These are phyloP conservation scores for Eubucco bourcierii DNA, from an alignment of 2,113 vertebrate species.

Conservation along the genomic window DNA sequence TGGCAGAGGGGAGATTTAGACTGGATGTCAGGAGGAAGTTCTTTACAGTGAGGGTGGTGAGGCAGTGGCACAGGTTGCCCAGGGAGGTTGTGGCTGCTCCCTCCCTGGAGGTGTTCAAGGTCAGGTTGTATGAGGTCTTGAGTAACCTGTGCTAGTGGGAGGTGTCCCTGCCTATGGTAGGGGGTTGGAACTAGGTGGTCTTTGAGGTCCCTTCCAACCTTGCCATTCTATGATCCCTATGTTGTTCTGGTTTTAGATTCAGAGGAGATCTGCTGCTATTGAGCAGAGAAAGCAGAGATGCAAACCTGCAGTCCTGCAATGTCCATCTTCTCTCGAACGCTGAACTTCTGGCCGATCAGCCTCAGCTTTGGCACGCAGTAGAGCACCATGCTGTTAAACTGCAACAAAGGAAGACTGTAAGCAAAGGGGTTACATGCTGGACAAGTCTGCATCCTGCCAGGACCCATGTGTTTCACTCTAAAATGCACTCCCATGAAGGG, in stretches of 20 bases:
- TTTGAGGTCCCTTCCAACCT: no score
- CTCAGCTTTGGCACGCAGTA: constrained; percentile 96
- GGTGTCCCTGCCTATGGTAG: no score
- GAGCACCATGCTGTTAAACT: constrained; percentile 98
- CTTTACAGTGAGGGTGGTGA: no score
- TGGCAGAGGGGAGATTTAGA: no score
- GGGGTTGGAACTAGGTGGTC: no score
- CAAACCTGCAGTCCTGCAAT: constrained; percentile 93
- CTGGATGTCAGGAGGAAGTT: no score
- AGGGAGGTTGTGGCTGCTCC: no score
- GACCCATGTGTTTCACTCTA: not conserved
- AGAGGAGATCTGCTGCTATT: not conserved
- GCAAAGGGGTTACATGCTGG: not conserved
- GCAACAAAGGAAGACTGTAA: not conserved
- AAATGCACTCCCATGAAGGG: not conserved
- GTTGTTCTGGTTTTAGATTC: not conserved
- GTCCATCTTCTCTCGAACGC: constrained; percentile 94
- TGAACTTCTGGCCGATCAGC: constrained; percentile 97
- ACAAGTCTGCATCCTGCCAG: not conserved
- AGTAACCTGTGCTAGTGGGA: no score
- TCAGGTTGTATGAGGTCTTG: no score
- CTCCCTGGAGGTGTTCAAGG: no score
- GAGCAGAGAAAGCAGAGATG: not conserved
- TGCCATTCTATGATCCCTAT: no score
- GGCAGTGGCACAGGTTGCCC: no score